Conservation (phyloP, 1,140 invertebrate genomes). For the Zaprionus africanus region DNA sequence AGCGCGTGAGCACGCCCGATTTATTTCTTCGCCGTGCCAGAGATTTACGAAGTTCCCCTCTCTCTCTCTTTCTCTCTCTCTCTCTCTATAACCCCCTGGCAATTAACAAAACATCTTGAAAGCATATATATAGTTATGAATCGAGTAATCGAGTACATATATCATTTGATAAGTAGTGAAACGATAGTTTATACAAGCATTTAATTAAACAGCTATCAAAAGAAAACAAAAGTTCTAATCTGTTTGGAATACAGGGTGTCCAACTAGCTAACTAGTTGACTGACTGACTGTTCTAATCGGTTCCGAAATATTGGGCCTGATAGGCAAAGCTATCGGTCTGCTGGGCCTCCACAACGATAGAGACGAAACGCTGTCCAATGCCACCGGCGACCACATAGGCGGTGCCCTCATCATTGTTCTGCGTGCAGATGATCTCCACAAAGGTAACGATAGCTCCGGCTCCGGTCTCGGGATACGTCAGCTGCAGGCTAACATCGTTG, state of each 20-base stretch:
- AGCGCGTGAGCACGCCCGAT: slow-evolving; percentile 59
- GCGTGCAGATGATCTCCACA: slow-evolving; percentile 70
- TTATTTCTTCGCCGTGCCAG: slow-evolving; percentile 11
- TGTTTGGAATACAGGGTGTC: not conserved
- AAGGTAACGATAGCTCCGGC: slow-evolving; percentile 62
- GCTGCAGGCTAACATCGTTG: slow-evolving; percentile 71
- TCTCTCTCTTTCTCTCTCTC: too few relatives aligned
- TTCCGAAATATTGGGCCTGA: slow-evolving; percentile 67
- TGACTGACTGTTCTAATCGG: slow-evolving; percentile 21
- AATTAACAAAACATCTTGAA: slow-evolving; percentile 11
- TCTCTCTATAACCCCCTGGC: not conserved
- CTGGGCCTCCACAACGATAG: slow-evolving; percentile 73
- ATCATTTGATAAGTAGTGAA: slow-evolving; percentile 6
- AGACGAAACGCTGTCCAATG: slow-evolving; percentile 75
- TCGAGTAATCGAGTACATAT: not conserved
- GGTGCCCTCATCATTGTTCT: slow-evolving; percentile 66
- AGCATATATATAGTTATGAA: slow-evolving; percentile 1
- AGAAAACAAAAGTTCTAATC: slow-evolving; percentile 1
- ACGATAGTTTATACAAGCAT: slow-evolving; percentile 29
- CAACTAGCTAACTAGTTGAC: not conserved
- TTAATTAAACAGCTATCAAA: slow-evolving; percentile 15
- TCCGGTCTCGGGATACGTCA: slow-evolving; percentile 72
- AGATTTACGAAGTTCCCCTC: slow-evolving; percentile 29
- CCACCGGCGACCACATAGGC: slow-evolving; percentile 78
- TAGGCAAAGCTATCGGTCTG: slow-evolving; percentile 70